Conservation (phyloP, 2,113 vertebrate genomes). For the Odontophorus gujanensis region DNA sequence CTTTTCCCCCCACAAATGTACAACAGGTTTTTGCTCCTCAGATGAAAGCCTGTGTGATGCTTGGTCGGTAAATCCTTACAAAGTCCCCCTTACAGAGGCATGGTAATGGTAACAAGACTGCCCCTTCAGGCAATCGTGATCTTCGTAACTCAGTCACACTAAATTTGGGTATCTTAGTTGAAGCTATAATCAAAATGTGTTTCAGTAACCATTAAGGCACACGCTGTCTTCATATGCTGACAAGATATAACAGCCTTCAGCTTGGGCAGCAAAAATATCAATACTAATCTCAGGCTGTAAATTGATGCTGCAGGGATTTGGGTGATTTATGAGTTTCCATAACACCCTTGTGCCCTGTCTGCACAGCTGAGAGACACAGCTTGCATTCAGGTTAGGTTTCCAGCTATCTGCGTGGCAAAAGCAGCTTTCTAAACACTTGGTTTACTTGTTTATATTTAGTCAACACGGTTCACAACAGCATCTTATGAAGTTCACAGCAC, state of each 20-base stretch:
- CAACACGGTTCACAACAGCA: not conserved
- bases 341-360: not conserved
- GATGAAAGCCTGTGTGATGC: not conserved
- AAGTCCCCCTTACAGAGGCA: not conserved
- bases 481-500: not conserved
- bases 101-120: not conserved
- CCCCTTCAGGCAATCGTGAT: not conserved
- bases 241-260: not conserved
- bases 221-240: not conserved
- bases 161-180: not conserved
- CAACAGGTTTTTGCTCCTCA: not conserved
- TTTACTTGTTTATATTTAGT: not conserved
- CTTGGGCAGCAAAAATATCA: constrained; percentile 27
- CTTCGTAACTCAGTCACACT: not conserved
- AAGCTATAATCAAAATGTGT: not conserved
- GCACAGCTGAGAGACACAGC: not conserved
- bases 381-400: not conserved
- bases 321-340: not conserved
- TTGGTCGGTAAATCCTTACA: not conserved
- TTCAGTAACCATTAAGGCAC: not conserved
- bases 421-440: not conserved
- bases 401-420: not conserved
- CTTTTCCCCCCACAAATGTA: not conserved
- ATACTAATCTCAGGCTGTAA: constrained; percentile 38
- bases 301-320: not conserved